phyloP scores from a whole-genome alignment of 2,888 invertebrate species.

The Eupithecia inturbata region DNA sequence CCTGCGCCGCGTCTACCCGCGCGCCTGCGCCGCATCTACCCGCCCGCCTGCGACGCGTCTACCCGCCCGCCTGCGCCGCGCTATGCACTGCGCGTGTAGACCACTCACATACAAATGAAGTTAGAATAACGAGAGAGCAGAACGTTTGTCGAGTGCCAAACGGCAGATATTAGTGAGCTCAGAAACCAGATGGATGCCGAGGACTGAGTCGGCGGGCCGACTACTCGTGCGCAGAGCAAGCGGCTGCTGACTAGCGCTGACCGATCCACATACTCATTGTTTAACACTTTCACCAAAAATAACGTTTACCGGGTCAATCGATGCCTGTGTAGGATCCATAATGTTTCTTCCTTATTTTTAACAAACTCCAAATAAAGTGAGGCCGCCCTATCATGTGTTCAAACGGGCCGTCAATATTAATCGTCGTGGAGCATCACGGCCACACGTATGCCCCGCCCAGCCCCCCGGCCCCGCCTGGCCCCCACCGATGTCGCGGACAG shows the following conservation, averaged over 20 bases:
- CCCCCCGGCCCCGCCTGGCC: constrained; percentile 14
- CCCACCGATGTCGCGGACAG: constrained; percentile 36
- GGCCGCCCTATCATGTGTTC: constrained; percentile 25
- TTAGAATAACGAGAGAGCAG: too few relatives aligned
- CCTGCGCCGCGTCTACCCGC: neutral
- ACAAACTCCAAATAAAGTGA: constrained; percentile 22
- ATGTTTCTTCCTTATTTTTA: constrained; percentile 14
- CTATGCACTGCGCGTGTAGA: too few relatives aligned
- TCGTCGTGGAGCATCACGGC: constrained; percentile 23
- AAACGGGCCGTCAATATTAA: constrained; percentile 36
- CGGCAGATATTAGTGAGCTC: too few relatives aligned
- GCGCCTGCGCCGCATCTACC: too few relatives aligned
- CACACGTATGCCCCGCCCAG: constrained; percentile 22
- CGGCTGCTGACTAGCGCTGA: too few relatives aligned
- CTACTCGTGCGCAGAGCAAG: too few relatives aligned
- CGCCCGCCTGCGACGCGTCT: too few relatives aligned
- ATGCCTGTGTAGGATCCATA: neutral
- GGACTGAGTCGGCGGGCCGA: too few relatives aligned
- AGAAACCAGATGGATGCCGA: too few relatives aligned
- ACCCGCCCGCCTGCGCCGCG: neutral
- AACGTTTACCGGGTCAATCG: neutral
- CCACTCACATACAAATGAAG: too few relatives aligned
- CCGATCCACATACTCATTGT: too few relatives aligned
- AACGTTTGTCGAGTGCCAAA: too few relatives aligned
- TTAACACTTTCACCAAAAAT: neutral